Evolutionary conservation across 2,888 invertebrate genomes (phyloP), one percentile per base, ranked within the genome.

Genomic region (Folsomia manolachei): DNA sequence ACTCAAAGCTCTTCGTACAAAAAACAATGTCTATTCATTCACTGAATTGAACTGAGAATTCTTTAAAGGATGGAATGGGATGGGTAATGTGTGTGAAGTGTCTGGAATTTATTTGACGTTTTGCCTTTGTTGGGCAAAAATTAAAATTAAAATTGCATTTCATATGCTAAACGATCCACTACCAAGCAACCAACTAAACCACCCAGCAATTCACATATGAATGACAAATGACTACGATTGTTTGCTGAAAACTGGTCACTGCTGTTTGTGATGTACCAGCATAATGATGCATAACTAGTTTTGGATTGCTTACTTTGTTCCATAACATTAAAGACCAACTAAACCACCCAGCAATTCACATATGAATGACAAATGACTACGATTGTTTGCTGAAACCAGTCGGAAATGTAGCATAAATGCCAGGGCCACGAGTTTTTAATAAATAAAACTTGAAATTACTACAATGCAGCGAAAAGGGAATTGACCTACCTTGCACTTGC

Each of bases 401-500:
- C 18, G 19, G 56, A 19, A 56, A 56, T n/a, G 39, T 39, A 39
- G 39, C 39, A 51, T 56, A n/a, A 56, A 56, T 56, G 11, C 56
- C n/a, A n/a, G n/a, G n/a, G n/a, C n/a, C 56, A 56, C 56, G 56
- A 7, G n/a, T 56, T 56, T 56, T 56, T 56, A n/a, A n/a, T 56
- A 18, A 56, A 21, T 7, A 19, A n/a, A n/a, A 19, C 21, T 56
- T 56, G 56, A 14, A 56, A 14, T 9, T 39, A 39, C 39, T 14
- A 56, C 7, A 21, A 19, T 56, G 56, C 7, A 56, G n/a, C 56
- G 4, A 7, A 56, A 56, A 56, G 56, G 7, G 56, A 56, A 14
- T 56, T 56, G n/a, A 21, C 21, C 56, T 56, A 14, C 56, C 56
- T 14, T 39, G 39, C 39, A 39, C 39, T 39, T 39, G 39, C 4